Evolutionary conservation across 2,888 invertebrate species (phyloP), one percentile per base, ranked within the genome.

Genomic region (Coleophora flavipennella): DNA sequence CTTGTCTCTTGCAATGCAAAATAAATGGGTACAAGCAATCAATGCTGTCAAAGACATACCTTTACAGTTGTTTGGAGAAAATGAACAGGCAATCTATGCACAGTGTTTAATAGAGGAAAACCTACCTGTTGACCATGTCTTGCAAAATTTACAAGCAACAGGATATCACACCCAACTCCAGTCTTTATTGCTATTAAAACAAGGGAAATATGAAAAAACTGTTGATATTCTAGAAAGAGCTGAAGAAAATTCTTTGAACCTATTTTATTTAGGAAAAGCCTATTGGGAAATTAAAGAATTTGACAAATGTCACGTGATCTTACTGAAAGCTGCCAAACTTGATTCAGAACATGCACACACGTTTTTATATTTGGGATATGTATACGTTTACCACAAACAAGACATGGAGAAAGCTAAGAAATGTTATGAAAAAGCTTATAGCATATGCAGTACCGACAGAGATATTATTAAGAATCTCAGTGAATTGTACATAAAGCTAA

Each of bases 391-490:
- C 36, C 72, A 85, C 31, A 86, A 87, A 41, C 69, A 80, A 38
- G 92, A 95, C 61, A 63, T 88, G n/a, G 85, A 87, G 36, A 91
- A 94, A 55, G 91, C 95, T 0, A 88, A 88, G 49, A 91, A 92
- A 62, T 96, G 95, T 71, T 95, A 91, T 67, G 92, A 95, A 72
- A 95, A 93, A 70, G 91, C 94, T 32, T 87, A 92, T 48, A 89
- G 89, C 59, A 83, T 96, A 2, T 91, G 93, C 77, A 86, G 88
- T 9, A 72, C 79, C 41, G 90, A 90, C 44, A 85, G 87, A 27
- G 86, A 88, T 53, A 91, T 91, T 43, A 91, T 92, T 8, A 87
- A 89, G 52, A 88, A 89, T 49, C 81, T 96, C 33, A 94, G 94
- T 74, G 91, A 91, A 57, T 85, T 91, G 28, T 93, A 95, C 59